These are phyloP conservation scores for Terebella lapidaria DNA, from an alignment of 2,888 invertebrate genomes.

Conservation along the genomic window DNA sequence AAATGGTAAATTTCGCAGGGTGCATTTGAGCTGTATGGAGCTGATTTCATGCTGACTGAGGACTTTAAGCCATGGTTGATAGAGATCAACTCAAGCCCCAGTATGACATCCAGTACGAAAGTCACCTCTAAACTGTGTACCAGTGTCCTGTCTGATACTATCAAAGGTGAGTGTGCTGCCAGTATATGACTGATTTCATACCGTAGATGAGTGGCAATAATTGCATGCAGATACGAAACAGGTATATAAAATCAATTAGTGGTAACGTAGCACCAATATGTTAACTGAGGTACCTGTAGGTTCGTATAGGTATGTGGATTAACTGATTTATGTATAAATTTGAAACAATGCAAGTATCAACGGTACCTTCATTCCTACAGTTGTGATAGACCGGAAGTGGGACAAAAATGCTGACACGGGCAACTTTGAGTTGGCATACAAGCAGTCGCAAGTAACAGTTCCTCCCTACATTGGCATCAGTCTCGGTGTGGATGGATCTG, in stretches of 20 bases:
- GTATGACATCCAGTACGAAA: slow-evolving; percentile 74
- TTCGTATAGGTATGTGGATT: too few species aligned
- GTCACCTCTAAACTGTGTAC: slow-evolving; percentile 80
- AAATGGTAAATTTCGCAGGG: slow-evolving; percentile 59
- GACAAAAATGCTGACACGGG: slow-evolving; percentile 51
- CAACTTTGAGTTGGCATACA: slow-evolving; percentile 51
- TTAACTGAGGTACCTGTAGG: too few species aligned
- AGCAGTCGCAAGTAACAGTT: slow-evolving; percentile 45
- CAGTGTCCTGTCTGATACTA: slow-evolving; percentile 73
- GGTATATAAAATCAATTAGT: too few species aligned
- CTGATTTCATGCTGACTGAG: slow-evolving; percentile 83
- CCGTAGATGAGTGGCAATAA: too few species aligned
- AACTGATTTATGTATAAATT: too few species aligned
- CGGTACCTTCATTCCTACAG: too few species aligned
- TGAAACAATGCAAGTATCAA: too few species aligned
- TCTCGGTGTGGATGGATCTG: slow-evolving; percentile 33
- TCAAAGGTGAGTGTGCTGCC: slow-evolving; percentile 65
- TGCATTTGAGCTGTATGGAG: slow-evolving; percentile 84
- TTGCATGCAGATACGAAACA: too few species aligned
- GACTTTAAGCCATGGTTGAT: slow-evolving; percentile 79
- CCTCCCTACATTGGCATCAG: slow-evolving; percentile 53
- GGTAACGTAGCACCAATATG: too few species aligned
- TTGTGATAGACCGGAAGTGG: slow-evolving; percentile 48
- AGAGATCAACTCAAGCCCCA: slow-evolving; percentile 88
- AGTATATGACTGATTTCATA: background rate